phyloP scores from a whole-genome alignment of 1,140 invertebrate species.

The Calliphora vicina region DNA sequence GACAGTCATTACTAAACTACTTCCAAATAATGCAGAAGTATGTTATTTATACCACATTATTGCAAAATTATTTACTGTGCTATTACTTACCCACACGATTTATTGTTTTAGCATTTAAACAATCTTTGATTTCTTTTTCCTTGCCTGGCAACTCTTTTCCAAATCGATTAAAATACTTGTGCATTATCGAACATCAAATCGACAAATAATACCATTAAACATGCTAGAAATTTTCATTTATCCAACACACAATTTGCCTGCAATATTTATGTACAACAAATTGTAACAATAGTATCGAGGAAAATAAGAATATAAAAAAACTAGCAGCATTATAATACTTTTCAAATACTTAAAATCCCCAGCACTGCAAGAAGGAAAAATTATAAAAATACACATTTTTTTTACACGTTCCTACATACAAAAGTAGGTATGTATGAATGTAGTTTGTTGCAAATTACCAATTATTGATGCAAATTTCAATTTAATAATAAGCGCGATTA shows the following conservation, averaged over 20 bases:
- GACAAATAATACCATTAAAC: background rate
- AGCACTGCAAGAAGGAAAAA: background rate
- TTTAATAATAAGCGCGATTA: slow-evolving; percentile 8
- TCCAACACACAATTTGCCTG: background rate
- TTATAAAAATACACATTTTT: background rate
- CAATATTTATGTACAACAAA: background rate
- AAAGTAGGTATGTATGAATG: background rate
- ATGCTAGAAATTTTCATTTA: background rate
- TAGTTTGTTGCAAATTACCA: slow-evolving; percentile 22
- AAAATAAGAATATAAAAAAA: background rate
- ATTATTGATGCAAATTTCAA: slow-evolving; percentile 32
- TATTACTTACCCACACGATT: too few species aligned
- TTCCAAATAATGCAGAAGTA: too few species aligned
- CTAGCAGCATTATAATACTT: too few species aligned
- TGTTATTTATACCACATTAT: too few species aligned
- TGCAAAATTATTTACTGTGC: too few species aligned
- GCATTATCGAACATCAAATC: background rate
- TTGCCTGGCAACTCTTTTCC: background rate
- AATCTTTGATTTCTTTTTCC: background rate
- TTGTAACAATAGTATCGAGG: background rate
- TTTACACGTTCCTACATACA: background rate
- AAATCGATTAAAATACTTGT: background rate
- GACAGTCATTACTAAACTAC: too few species aligned
- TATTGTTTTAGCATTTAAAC: too few species aligned
- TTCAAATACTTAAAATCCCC: too few species aligned